A percentile compares a stretch with the other conserved stretches of the same genome.
These are phyloP conservation scores for Ceratothoa steindachneri DNA, from an alignment of 2,888 invertebrate genomes.

Conservation along the genomic window DNA sequence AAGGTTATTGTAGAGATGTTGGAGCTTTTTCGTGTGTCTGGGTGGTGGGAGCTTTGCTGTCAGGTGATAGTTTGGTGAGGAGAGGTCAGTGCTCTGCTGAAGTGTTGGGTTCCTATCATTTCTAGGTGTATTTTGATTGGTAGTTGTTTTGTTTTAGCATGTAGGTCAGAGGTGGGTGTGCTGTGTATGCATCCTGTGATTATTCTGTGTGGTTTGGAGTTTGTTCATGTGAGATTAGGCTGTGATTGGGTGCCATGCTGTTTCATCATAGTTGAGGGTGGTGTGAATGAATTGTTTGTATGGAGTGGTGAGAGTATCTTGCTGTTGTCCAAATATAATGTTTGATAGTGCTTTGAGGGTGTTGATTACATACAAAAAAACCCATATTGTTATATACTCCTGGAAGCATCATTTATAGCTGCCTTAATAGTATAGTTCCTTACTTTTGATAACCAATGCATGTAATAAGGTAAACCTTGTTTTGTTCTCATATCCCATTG, in stretches of 20 bases:
- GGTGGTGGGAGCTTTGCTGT: too few relatives aligned
- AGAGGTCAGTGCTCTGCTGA: too few relatives aligned
- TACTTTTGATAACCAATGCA: too few relatives aligned
- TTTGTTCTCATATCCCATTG: too few relatives aligned
- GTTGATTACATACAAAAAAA: too few relatives aligned
- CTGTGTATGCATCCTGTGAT: background rate
- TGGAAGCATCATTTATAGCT: too few relatives aligned
- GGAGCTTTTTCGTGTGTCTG: too few relatives aligned
- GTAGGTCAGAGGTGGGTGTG: background rate
- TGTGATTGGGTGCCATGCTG: background rate
- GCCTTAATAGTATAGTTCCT: too few relatives aligned
- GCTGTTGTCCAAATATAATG: background rate
- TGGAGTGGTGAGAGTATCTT: background rate
- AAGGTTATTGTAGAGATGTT: too few relatives aligned
- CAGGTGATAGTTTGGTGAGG: too few relatives aligned
- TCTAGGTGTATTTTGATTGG: background rate
- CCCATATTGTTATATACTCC: too few relatives aligned
- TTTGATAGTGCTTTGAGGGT: background rate
- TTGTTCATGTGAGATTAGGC: background rate
- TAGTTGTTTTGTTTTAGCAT: background rate
- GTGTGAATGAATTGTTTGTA: background rate
- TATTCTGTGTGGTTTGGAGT: background rate
- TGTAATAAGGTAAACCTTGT: too few relatives aligned
- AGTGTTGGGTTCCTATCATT: background rate
- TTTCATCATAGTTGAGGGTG: background rate